A percentile compares a stretch with the other conserved stretches of the same genome.
phyloP scores from a whole-genome alignment of 2,888 invertebrate species.

The Lasioglossum zephyrum region DNA sequence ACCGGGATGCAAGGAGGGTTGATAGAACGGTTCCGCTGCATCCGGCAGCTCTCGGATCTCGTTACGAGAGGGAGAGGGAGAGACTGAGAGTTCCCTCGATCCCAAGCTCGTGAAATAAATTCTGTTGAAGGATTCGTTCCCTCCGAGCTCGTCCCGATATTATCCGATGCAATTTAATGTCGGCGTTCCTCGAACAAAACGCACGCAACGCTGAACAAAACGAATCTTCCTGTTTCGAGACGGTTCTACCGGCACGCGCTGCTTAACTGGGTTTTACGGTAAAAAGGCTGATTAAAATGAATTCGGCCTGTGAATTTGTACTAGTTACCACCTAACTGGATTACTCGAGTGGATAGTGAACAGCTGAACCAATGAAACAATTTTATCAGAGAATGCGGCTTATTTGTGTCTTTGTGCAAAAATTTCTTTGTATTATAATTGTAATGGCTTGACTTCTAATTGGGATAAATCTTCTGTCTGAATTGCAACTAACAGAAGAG shows the following conservation, averaged over 20 bases:
- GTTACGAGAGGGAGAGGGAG: not conserved
- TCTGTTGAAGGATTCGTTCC: not conserved
- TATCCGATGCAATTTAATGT: constrained; percentile 2
- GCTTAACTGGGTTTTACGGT: not conserved
- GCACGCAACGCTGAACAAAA: not conserved
- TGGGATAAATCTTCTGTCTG: too few relatives aligned
- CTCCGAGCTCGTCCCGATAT: not conserved
- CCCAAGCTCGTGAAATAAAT: not conserved
- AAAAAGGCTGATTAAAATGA: not conserved
- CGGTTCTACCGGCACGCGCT: too few relatives aligned
- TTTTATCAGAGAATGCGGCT: not conserved
- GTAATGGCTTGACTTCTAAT: not conserved
- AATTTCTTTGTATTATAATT: not conserved
- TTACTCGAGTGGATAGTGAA: not conserved
- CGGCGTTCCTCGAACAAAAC: not conserved
- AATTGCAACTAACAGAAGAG: too few relatives aligned
- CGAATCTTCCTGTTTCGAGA: not conserved
- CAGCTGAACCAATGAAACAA: not conserved
- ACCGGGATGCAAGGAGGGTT: not conserved
- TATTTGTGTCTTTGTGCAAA: not conserved
- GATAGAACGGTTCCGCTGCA: not conserved
- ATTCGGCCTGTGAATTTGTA: not conserved
- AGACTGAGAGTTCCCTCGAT: not conserved
- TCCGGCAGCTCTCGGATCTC: constrained; percentile 6
- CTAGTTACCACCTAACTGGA: not conserved